Percentiles rank a stretch among this genome's conserved stretches.
Evolutionary conservation across 2,113 vertebrate species (phyloP).

Genomic region (Oncorhynchus masou): DNA sequence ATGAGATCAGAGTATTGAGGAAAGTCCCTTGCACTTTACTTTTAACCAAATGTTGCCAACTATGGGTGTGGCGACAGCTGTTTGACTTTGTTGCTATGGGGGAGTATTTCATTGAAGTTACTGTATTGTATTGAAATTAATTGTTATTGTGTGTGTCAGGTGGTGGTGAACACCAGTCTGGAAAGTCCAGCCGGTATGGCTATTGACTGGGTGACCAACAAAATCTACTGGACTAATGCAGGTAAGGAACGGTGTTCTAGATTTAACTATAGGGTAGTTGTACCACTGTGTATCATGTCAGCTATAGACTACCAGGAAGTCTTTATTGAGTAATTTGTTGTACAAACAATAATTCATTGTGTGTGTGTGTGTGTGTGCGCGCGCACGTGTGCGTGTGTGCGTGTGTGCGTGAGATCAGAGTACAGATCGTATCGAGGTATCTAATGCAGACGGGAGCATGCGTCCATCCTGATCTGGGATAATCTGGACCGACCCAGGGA

Average conservation of each 20-base stretch:
- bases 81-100: background rate
- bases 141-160: constrained; percentile 71
- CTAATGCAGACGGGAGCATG: constrained; percentile 92
- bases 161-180: constrained; percentile 94
- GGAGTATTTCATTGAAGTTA: background rate
- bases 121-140: background rate
- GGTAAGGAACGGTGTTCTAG: constrained; percentile 68
- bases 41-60: constrained; percentile 50
- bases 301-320: too few species aligned
- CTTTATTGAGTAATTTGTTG: background rate
- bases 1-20: too few species aligned
- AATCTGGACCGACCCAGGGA: constrained; percentile 95
- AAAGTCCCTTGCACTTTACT: too few species aligned
- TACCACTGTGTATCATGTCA: too few species aligned
- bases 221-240: constrained; percentile 98
- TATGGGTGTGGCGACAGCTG: constrained; percentile 6
- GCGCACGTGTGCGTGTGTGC: too few species aligned
- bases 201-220: constrained; percentile 95
- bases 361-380: background rate
- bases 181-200: constrained; percentile 97
- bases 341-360: too few species aligned
- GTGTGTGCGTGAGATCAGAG: constrained; percentile 66
- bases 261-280: too few species aligned
- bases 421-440: constrained; percentile 95
- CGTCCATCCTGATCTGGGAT: constrained; percentile 95